Evolutionary conservation across 2,797 vertebrate genomes (phyloP).

Genomic region (Thalassophryne amazonica): DNA sequence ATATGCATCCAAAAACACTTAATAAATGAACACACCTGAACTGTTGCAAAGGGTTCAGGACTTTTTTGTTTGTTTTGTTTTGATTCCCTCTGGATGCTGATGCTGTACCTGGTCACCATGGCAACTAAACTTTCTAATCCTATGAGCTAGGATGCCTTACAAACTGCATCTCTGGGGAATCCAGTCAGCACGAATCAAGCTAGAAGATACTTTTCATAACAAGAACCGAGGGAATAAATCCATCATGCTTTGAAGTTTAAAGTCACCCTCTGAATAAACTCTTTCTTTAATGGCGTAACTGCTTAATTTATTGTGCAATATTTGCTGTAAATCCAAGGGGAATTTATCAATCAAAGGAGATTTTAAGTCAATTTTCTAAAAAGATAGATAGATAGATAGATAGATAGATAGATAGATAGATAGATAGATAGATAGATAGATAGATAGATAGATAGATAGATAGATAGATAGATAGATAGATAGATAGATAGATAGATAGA

Average conservation of each 20-base stretch:
- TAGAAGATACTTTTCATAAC: constrained; percentile 31
- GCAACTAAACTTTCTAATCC: constrained; percentile 16
- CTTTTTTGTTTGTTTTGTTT: neutral
- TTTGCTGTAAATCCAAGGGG: no score
- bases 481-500: no score
- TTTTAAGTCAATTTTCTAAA: no score
- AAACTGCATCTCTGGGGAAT: constrained; percentile 44
- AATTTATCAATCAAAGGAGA: no score
- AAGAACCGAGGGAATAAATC: constrained; percentile 61
- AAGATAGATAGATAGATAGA: no score
- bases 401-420: no score
- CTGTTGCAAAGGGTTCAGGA: neutral
- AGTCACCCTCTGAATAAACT: neutral
- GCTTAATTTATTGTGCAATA: no score
- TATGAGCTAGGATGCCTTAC: constrained; percentile 20
- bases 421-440: no score
- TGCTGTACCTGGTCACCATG: constrained; percentile 18
- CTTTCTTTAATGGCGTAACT: no score
- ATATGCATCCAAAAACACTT: neutral
- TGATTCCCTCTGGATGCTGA: neutral
- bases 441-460: no score
- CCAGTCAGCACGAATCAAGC: constrained; percentile 51
- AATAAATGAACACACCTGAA: constrained; percentile 1
- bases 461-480: no score
- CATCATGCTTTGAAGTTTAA: constrained; percentile 22